Evolutionary conservation across 2,113 vertebrate species (phyloP), one percentile per base, ranked within the genome.

Genomic region (Gobio gobio): DNA sequence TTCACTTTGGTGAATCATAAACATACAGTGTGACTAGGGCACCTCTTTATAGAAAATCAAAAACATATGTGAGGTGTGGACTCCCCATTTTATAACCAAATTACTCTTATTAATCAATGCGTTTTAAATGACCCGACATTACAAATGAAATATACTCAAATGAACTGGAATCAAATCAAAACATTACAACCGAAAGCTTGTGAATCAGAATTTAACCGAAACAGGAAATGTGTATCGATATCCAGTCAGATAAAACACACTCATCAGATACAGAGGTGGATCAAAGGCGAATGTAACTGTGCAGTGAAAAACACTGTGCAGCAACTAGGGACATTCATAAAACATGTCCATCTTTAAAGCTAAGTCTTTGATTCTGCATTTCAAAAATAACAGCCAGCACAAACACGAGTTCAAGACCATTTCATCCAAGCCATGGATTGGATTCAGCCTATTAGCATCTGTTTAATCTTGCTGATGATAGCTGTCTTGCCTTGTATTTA

Each of bases 401-500:
- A 51, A 88, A 89, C 90, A 74, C 82, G 77, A 77, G 84, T 85
- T 58, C 61, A 16, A 26, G 16, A 73, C 86, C 85, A 56, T 40
- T 87, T 70, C 88, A 86, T 36, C 56, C 77, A 86, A 78, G 36
- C 77, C 66, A 73, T 49, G 86, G 88, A 92, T 89, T 87, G 85
- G 73, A 89, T 61, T 85, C 76, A 86, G 90, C 89, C 26, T 79
- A 91, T 89, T 86, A 90, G 91, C 90, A 91, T 90, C 86, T 90
- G 90, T 91, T 90, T 93, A 94, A 94, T 94, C 92, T 90, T 92
- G 93, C 92, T 94, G 92, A 94, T 93, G 88, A 91, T 91, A 92
- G 92, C 91, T 89, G 87, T 91, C 86, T 88, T 90, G 89, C 90
- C 22, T 89, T 92, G 92, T 94, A 93, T 92, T 89, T 90, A 89